Evolutionary conservation across 64 coral and sea anemone genomes (phyloP), one percentile per base, ranked within the genome.

Genomic region (Montipora sp.): DNA sequence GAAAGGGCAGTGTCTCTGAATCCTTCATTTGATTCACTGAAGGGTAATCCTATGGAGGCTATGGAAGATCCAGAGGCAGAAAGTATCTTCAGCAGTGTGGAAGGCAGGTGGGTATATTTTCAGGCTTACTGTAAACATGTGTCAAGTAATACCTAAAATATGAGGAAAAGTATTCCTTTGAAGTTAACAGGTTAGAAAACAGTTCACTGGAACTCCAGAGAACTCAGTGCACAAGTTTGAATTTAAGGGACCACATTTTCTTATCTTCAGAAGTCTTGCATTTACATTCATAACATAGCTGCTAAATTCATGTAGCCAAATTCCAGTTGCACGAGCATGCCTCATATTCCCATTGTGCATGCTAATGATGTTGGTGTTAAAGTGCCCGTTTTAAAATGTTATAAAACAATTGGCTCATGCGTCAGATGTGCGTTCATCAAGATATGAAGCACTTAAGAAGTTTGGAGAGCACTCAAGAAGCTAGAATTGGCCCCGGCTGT

Each of bases 211-310:
- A 71, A 71, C 68, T 71, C 68, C 20, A 71, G 8, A 71, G 68
- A 71, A 71, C 68, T 71, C 68, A 71, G 68, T 71, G 68, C 68
- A 71, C 68, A 71, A 71, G 68, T 71, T 71, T 71, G 68, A 23
- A 71, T 71, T 71, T 0, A 71, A 71, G 68, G 68, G 21, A 71
- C 68, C 3, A 71, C 68, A 71, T 71, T 71, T 71, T 8, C 21
- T 27, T 71, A 71, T 71, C 68, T 71, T 71, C 68, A 0, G 68
- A 22, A 71, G 68, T 71, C 68, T 71, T 23, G 68, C 21, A 71
- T 71, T 71, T 71, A 71, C 68, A 71, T 77, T 77, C 47, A 77
- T 57, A 79, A 79, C 77, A 79, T 58, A 79, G 77, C 77, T 79
- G 47, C 47, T 79, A 79, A 79, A 79, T 79, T 79, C 77, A 55